phyloP scores from a whole-genome alignment of 2,113 vertebrate genomes.

The Malurus cyaneus region DNA sequence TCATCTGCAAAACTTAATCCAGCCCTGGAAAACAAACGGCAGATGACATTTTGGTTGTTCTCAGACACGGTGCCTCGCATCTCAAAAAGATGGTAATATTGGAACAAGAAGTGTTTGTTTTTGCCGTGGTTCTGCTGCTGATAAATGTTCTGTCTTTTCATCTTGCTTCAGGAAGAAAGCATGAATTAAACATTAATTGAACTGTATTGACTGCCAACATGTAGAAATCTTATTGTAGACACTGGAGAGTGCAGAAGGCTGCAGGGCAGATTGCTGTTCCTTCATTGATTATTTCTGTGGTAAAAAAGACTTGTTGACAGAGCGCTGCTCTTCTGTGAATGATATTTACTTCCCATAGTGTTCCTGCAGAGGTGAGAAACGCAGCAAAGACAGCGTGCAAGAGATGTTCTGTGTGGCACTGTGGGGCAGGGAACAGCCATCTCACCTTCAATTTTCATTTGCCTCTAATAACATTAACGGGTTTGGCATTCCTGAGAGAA shows the following conservation, averaged over 20 bases:
- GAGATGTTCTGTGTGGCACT: not conserved
- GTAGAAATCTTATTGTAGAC: constrained; percentile 57
- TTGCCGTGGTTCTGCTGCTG: constrained; percentile 41
- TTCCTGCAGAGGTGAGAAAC: not conserved
- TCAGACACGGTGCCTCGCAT: not conserved
- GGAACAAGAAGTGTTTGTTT: constrained; percentile 60
- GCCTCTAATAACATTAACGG: not conserved
- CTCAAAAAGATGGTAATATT: constrained; percentile 31
- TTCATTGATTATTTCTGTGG: constrained; percentile 58
- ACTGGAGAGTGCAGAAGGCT: constrained; percentile 42
- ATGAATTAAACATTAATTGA: constrained; percentile 75
- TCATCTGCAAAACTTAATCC: not conserved
- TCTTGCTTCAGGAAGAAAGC: constrained; percentile 63
- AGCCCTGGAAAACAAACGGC: not conserved
- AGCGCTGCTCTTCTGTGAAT: constrained; percentile 28
- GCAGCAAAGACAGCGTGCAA: not conserved
- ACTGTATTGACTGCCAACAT: constrained; percentile 57
- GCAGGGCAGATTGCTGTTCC: constrained; percentile 40
- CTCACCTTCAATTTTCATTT: not conserved
- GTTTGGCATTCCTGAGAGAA: not conserved
- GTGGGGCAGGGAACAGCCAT: not conserved
- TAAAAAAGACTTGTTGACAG: constrained; percentile 63
- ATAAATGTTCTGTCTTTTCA: constrained; percentile 63
- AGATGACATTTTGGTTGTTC: constrained; percentile 16
- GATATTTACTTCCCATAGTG: constrained; percentile 31